Evolutionary conservation across 2,797 vertebrate genomes (phyloP), one percentile per base, ranked within the genome.

Genomic region (Tangara arthus): DNA sequence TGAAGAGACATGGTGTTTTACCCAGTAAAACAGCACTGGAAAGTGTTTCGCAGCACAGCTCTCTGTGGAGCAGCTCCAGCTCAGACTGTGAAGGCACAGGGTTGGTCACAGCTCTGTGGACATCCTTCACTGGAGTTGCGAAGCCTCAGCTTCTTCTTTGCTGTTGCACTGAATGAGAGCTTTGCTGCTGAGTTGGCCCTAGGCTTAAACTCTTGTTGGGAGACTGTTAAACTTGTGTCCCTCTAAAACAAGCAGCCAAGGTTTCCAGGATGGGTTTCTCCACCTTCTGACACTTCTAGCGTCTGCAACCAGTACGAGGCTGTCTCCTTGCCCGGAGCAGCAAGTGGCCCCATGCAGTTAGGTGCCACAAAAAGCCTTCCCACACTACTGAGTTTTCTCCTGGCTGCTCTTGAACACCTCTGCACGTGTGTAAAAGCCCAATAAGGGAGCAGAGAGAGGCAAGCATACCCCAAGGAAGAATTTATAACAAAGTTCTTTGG

Each of bases 401-500:
- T 1, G 3, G 47, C n/a, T 76, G 81, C 63, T 82, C 86, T n/a
- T 41, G 46, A 79, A 34, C 76, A 71, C 32, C 49, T 59, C 80
- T 70, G 4, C 34, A 47, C 0, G 0, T 1, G 0, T 32, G 32
- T 44, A 34, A 77, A 77, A 92, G 56, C 87, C 78, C 89, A 91
- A 39, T 49, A 89, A 84, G 77, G 87, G 59, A 91, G 50, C 20
- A 76, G 69, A 90, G 28, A 66, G 35, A 90, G 59, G 47, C 63
- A 59, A 0, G 0, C 87, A 82, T 88, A 86, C 35, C 73, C 61
- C 47, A 76, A 8, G 23, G 37, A 91, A 86, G 73, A 93, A 95
- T 96, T 93, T 63, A 88, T 69, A 93, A 94, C 87, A 82, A 83
- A 92, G 61, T 71, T 59, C 44, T 82, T 76, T 32, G 75, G 80